Conservation (phyloP, 2,888 invertebrate genomes). For the Uloborus plumipes region DNA sequence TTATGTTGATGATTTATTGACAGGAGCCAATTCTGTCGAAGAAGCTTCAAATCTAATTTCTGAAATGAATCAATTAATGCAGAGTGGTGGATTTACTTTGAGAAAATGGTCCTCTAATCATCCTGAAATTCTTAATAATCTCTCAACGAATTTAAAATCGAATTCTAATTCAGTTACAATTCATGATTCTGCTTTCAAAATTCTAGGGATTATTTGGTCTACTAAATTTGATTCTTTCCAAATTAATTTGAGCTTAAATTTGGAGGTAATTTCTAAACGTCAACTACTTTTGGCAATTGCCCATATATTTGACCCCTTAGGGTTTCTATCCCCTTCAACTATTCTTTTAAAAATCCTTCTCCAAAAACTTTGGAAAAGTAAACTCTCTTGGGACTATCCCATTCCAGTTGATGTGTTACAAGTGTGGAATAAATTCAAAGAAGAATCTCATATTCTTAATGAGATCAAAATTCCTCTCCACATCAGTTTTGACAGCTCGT, state of each 20-base stretch:
- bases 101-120: not conserved
- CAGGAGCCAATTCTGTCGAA: not conserved
- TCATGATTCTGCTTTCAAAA: not conserved
- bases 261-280: not conserved
- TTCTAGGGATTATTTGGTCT: not conserved
- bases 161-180: not conserved
- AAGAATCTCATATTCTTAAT: not conserved
- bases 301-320: not conserved
- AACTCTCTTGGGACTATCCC: not conserved
- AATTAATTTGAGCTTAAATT: not conserved
- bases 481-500: not conserved
- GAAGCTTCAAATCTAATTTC: not conserved
- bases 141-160: not conserved
- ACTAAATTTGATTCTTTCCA: not conserved
- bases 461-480: not conserved
- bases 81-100: not conserved
- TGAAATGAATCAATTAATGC: not conserved
- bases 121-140: not conserved
- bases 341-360: not conserved
- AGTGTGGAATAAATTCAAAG: not conserved
- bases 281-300: not conserved
- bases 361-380: not conserved
- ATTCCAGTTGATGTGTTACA: not conserved
- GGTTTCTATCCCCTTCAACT: not conserved
- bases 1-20: not conserved